Conservation (phyloP, 2,888 invertebrate genomes). For the Nephrotoma appendiculata region DNA sequence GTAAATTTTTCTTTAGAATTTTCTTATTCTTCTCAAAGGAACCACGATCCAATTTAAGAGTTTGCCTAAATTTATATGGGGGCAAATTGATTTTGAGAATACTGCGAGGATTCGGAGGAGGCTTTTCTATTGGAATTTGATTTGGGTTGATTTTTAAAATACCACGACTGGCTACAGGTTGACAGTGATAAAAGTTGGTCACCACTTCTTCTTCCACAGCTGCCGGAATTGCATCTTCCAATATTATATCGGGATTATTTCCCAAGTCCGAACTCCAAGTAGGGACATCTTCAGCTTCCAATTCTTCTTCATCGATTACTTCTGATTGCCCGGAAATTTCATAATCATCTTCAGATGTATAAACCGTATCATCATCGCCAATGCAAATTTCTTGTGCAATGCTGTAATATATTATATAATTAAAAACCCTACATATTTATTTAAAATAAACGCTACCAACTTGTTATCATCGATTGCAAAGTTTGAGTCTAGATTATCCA, state of each 20-base stretch:
- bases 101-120: constrained; percentile 6
- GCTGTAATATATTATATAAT: not conserved
- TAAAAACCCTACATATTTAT: not conserved
- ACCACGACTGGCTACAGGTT: constrained; percentile 12
- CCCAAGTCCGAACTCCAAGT: not conserved
- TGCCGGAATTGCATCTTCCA: constrained; percentile 37
- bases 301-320: constrained; percentile 7
- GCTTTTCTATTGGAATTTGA: not conserved
- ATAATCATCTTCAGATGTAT: not conserved
- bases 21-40: constrained; percentile 8
- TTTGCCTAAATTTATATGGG: constrained; percentile 14
- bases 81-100: constrained; percentile 8
- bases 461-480: constrained; percentile 11
- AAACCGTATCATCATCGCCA: not conserved
- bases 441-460: constrained; percentile 6
- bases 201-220: constrained; percentile 30
- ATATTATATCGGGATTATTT: constrained; percentile 21
- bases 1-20: not conserved
- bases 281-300: constrained; percentile 9
- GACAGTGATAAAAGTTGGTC: constrained; percentile 10
- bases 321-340: constrained; percentile 8
- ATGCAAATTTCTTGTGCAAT: constrained; percentile 3
- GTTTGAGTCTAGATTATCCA: constrained; percentile 38
- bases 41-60: constrained; percentile 11
- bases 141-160: constrained; percentile 10